These are phyloP conservation scores for Champsocephalus esox DNA, from an alignment of 2,797 vertebrate species.

Conservation along the genomic window DNA sequence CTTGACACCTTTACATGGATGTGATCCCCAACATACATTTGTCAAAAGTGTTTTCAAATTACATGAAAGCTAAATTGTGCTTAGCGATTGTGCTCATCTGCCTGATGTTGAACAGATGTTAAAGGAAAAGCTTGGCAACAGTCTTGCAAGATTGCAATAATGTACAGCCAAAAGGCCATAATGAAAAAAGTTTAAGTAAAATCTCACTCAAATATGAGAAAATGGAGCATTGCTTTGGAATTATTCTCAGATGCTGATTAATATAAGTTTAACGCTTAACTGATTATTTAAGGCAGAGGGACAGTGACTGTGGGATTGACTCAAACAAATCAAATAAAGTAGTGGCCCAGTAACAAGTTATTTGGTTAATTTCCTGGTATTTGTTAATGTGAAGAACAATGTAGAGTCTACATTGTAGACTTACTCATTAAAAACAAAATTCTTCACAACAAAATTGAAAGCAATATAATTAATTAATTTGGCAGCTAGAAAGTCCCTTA, in stretches of 20 bases:
- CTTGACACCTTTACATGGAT: neutral
- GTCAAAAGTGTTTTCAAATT: slow-evolving; percentile 4
- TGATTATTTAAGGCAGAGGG: neutral
- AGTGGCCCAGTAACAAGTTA: neutral
- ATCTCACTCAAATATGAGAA: slow-evolving; percentile 5
- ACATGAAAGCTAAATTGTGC: neutral
- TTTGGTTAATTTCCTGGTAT: neutral
- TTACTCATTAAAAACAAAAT: neutral
- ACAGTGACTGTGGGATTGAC: neutral
- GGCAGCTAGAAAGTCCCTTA: slow-evolving; percentile 13
- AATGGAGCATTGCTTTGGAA: slow-evolving; percentile 5
- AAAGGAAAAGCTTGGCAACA: neutral
- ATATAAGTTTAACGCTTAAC: neutral
- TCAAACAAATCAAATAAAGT: neutral
- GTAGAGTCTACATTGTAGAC: neutral
- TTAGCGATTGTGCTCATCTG: neutral
- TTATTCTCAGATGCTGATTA: slow-evolving; percentile 11
- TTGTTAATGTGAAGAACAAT: neutral
- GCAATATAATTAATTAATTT: slow-evolving; percentile 27
- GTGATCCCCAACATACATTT: neutral
- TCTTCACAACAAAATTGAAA: slow-evolving; percentile 11
- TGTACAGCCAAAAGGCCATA: neutral
- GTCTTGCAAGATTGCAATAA: neutral
- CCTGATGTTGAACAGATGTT: neutral
- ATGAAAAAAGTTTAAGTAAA: slow-evolving; percentile 8